A percentile compares a stretch with the other conserved stretches of the same genome.
These are phyloP conservation scores for Gasterosteus nipponicus DNA, from an alignment of 2,113 vertebrate genomes.

Conservation along the genomic window DNA sequence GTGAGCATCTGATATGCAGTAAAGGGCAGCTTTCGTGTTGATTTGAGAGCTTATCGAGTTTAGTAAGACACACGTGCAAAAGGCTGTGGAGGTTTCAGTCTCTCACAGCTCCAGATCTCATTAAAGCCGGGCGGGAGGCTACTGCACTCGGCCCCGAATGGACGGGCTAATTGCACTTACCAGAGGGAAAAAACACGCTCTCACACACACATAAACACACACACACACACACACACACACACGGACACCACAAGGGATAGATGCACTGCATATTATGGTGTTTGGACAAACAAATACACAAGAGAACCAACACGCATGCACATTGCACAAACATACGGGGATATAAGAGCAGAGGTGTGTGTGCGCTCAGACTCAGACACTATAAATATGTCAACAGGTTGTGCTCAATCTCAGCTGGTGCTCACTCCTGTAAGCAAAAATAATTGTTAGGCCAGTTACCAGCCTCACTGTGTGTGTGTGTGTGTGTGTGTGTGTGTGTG, in stretches of 20 bases:
- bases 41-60: not conserved
- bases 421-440: slow-evolving; percentile 62
- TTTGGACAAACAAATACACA: not conserved
- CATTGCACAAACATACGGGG: not conserved
- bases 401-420: slow-evolving; percentile 63
- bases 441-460: slow-evolving; percentile 54
- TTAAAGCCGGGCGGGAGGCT: slow-evolving; percentile 60
- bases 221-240: slow-evolving; percentile 10
- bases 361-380: not conserved
- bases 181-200: not conserved
- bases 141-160: slow-evolving; percentile 32
- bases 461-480: slow-evolving; percentile 18
- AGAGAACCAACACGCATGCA: slow-evolving; percentile 1
- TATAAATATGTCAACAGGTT: slow-evolving; percentile 56
- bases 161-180: slow-evolving; percentile 57
- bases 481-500: slow-evolving; percentile 44
- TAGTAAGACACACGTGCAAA: slow-evolving; percentile 16
- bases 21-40: not conserved
- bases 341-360: not conserved
- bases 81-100: slow-evolving; percentile 21
- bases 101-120: slow-evolving; percentile 49
- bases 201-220: not conserved
- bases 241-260: no score
- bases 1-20: not conserved
- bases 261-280: not conserved